A percentile compares a stretch with the other conserved stretches of the same genome.
phyloP scores from a whole-genome alignment of 2,113 vertebrate species.

The Corydoras maculifer region DNA sequence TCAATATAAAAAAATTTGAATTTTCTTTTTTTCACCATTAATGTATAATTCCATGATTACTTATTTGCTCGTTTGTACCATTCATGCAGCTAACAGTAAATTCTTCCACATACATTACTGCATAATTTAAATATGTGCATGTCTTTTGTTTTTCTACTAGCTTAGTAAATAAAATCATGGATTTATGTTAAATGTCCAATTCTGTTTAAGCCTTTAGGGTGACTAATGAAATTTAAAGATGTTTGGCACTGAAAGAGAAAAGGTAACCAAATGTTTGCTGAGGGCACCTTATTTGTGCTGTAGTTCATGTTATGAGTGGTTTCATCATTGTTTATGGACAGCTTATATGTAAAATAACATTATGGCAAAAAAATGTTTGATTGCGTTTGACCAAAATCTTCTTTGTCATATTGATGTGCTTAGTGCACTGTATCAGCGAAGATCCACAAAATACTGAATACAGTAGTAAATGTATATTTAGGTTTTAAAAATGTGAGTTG shows the following conservation, averaged over 20 bases:
- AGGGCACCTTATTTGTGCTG: neutral
- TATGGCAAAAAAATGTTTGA: slow-evolving; percentile 23
- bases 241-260: neutral
- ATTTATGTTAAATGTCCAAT: neutral
- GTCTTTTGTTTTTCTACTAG: slow-evolving; percentile 23
- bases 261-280: neutral
- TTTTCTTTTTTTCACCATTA: too few relatives aligned
- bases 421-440: slow-evolving; percentile 22
- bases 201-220: slow-evolving; percentile 16
- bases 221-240: neutral
- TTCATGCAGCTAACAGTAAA: too few relatives aligned
- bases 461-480: slow-evolving; percentile 21
- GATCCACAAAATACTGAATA: slow-evolving; percentile 29
- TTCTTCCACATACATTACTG: neutral
- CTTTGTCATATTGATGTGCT: slow-evolving; percentile 27
- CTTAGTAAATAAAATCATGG: too few relatives aligned
- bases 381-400: slow-evolving; percentile 30
- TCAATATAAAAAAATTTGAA: too few relatives aligned
- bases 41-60: too few relatives aligned
- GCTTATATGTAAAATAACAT: neutral
- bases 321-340: neutral
- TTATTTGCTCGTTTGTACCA: too few relatives aligned
- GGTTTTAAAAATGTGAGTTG: slow-evolving; percentile 8
- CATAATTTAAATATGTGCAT: slow-evolving; percentile 26
- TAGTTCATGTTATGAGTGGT: neutral